phyloP scores from a whole-genome alignment of 2,113 vertebrate species.

The Chaetorhynchus papuensis region DNA sequence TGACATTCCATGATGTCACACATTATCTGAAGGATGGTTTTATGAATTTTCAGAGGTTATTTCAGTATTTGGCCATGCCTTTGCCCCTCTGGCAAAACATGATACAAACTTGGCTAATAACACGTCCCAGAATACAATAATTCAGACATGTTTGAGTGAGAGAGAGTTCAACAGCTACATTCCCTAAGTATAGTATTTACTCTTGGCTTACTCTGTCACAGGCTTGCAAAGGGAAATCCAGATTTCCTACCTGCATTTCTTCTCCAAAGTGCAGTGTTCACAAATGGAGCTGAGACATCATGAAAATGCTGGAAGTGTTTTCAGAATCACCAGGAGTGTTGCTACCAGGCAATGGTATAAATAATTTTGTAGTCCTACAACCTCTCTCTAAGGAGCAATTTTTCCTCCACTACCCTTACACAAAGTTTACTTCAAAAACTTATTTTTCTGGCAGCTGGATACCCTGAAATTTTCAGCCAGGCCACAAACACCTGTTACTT shows the following conservation, averaged over 20 bases:
- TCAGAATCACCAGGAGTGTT: background rate
- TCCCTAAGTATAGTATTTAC: background rate
- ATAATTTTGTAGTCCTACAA: background rate
- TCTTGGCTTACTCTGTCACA: background rate
- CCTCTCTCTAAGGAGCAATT: background rate
- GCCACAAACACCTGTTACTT: background rate
- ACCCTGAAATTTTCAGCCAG: background rate
- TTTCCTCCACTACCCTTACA: background rate
- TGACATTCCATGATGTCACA: background rate
- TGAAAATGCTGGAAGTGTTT: background rate
- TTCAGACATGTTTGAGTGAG: background rate
- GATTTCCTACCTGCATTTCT: background rate
- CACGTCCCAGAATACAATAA: background rate
- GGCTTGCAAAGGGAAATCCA: background rate
- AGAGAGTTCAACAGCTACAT: background rate
- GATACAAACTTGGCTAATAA: background rate
- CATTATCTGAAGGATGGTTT: background rate
- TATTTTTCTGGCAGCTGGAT: background rate
- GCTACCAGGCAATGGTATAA: background rate
- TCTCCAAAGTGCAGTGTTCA: background rate
- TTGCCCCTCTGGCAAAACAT: background rate
- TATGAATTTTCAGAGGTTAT: background rate
- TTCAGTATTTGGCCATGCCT: background rate
- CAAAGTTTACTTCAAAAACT: background rate
- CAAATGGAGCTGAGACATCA: accelerated